phyloP scores from a whole-genome alignment of 2,797 vertebrate species.

The Geotrypetes seraphini region DNA sequence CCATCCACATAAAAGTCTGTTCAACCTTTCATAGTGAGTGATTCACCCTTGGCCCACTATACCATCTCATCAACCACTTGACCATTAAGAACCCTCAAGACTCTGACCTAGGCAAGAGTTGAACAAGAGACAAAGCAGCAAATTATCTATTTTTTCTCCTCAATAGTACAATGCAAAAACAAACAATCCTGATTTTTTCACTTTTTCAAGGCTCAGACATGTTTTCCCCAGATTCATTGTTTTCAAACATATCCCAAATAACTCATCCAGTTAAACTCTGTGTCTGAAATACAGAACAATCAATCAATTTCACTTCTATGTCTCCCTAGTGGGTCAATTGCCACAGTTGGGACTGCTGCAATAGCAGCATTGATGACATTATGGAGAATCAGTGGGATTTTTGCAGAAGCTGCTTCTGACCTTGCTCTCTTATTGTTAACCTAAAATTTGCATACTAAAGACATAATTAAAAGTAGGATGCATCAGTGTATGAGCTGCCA shows the following conservation, averaged over 20 bases:
- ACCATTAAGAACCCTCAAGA: no score
- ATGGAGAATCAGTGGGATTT: neutral
- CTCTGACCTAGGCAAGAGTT: no score
- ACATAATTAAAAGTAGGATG: no score
- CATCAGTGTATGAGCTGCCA: no score
- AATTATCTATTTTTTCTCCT: no score
- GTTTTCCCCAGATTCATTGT: neutral
- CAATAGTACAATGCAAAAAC: neutral
- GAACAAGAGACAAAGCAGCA: no score
- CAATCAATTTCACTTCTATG: slow-evolving; percentile 19
- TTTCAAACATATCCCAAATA: neutral
- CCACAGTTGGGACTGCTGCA: slow-evolving; percentile 5
- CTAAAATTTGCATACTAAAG: fast-evolving
- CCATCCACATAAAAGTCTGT: no score
- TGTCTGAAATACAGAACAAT: slow-evolving; percentile 10
- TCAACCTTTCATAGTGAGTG: no score
- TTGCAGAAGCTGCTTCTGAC: neutral
- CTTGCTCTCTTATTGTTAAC: neutral
- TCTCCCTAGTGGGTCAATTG: neutral
- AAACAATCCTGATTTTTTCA: fast-evolving
- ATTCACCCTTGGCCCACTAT: no score
- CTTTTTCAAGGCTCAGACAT: neutral
- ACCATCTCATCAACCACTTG: no score
- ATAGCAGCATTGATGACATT: slow-evolving; percentile 1
- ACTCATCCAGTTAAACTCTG: slow-evolving; percentile 9